A percentile compares a stretch with the other conserved stretches of the same genome.
Conservation (phyloP, 2,888 invertebrate species). For the Coenonympha glycerion region DNA sequence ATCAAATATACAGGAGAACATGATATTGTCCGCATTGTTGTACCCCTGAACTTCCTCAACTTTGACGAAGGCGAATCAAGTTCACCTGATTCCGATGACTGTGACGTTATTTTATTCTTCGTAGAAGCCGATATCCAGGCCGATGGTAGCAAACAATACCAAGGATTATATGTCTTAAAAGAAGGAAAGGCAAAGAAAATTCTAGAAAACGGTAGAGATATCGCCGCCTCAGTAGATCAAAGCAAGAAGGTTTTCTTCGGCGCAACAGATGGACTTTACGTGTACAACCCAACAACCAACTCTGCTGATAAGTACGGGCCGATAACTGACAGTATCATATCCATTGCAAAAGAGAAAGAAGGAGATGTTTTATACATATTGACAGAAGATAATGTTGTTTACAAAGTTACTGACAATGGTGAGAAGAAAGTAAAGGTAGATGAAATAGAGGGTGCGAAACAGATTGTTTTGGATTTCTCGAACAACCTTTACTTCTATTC, state of each 20-base stretch:
- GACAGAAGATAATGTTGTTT: slow-evolving; percentile 44
- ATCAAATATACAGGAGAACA: slow-evolving; percentile 26
- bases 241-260: slow-evolving; percentile 41
- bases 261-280: slow-evolving; percentile 47
- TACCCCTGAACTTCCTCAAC: slow-evolving; percentile 32
- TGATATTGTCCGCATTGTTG: slow-evolving; percentile 31
- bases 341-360: slow-evolving; percentile 26
- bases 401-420: slow-evolving; percentile 50
- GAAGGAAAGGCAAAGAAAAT: slow-evolving; percentile 35
- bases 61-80: slow-evolving; percentile 17
- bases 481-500: slow-evolving; percentile 51
- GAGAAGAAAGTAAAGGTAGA: slow-evolving; percentile 43
- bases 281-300: slow-evolving; percentile 32
- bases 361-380: slow-evolving; percentile 46
- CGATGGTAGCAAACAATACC: slow-evolving; percentile 22
- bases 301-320: slow-evolving; percentile 33
- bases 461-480: slow-evolving; percentile 47
- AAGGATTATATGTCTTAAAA: slow-evolving; percentile 40
- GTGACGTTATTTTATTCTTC: slow-evolving; percentile 28
- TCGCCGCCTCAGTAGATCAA: slow-evolving; percentile 36
- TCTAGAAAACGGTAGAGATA: slow-evolving; percentile 42
- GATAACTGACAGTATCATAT: slow-evolving; percentile 32
- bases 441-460: slow-evolving; percentile 40
- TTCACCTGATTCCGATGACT: slow-evolving; percentile 15
- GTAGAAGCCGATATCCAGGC: slow-evolving; percentile 31